These are phyloP conservation scores for Ptychoptera contaminata DNA, from an alignment of 2,888 invertebrate species.

Conservation along the genomic window DNA sequence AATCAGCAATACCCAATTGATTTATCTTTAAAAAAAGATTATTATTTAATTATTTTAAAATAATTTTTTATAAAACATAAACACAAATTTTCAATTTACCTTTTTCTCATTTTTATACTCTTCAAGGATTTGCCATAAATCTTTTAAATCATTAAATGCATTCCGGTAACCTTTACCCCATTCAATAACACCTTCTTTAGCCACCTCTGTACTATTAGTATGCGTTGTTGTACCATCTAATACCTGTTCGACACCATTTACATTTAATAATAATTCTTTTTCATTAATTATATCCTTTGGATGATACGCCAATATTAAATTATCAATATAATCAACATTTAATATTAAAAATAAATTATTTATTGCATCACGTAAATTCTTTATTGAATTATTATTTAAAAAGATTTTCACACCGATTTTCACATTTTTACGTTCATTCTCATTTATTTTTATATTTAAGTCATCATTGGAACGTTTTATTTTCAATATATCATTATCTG, in stretches of 20 bases:
- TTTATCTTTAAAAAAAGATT: slow-evolving; percentile 28
- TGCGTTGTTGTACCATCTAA: slow-evolving; percentile 11
- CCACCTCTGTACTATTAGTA: slow-evolving; percentile 16
- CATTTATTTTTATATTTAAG: slow-evolving; percentile 43
- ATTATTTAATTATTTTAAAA: not conserved
- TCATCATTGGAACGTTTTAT: slow-evolving; percentile 33
- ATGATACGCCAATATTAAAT: slow-evolving; percentile 66
- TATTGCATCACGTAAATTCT: slow-evolving; percentile 52
- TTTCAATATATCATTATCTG: too few species aligned
- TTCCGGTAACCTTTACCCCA: slow-evolving; percentile 34
- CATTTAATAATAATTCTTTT: not conserved
- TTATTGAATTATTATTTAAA: slow-evolving; percentile 50
- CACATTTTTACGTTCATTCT: slow-evolving; percentile 55
- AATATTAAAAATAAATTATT: slow-evolving; percentile 55
- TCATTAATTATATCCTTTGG: slow-evolving; percentile 21
- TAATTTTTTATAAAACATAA: slow-evolving; percentile 1
- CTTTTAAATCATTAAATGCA: slow-evolving; percentile 46
- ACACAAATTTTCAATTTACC: too few species aligned
- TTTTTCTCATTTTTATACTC: slow-evolving; percentile 45
- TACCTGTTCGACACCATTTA: slow-evolving; percentile 17
- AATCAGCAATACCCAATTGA: slow-evolving; percentile 74
- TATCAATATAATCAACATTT: slow-evolving; percentile 59
- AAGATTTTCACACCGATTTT: slow-evolving; percentile 81
- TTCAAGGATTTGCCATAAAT: slow-evolving; percentile 65
- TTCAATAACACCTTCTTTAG: slow-evolving; percentile 21